Evolutionary conservation across 2,888 invertebrate genomes (phyloP).

Genomic region (Deilephila porcellus): DNA sequence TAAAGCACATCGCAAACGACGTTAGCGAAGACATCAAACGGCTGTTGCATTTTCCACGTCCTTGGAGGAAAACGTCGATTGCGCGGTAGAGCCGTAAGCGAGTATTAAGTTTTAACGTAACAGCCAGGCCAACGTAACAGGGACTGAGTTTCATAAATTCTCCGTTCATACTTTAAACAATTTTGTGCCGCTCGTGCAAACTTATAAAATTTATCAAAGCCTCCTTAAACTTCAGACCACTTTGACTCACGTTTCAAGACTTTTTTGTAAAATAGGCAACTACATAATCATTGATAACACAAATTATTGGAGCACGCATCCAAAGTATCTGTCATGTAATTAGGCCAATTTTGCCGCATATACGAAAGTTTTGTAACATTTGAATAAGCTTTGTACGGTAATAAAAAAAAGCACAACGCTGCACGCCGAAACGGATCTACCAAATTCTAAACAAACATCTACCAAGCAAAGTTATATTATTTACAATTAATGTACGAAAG

Average conservation of each 20-base stretch:
- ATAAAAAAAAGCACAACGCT: no score
- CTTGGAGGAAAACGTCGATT: slow-evolving; percentile 23
- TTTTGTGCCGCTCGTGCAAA: slow-evolving; percentile 18
- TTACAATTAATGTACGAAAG: neutral
- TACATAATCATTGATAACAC: neutral
- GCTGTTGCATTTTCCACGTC: slow-evolving; percentile 25
- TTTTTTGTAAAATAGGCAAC: neutral
- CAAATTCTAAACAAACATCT: neutral
- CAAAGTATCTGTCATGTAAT: neutral
- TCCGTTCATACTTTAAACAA: slow-evolving; percentile 11
- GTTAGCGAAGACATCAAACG: slow-evolving; percentile 19
- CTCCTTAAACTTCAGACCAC: slow-evolving; percentile 12
- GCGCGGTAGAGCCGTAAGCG: slow-evolving; percentile 7
- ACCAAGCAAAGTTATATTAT: neutral
- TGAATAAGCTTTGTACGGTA: no score
- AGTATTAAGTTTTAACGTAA: slow-evolving; percentile 17
- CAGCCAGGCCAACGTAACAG: slow-evolving; percentile 14
- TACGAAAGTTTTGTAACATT: no score
- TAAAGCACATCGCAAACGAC: slow-evolving; percentile 17
- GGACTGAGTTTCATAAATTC: slow-evolving; percentile 18
- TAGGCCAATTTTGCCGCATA: no score
- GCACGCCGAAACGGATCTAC: no score
- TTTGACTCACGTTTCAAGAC: neutral
- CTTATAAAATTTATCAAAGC: slow-evolving; percentile 26
- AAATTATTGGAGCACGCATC: neutral